Base-by-base conservation (phyloP, 2,113 vertebrate genomes). In the Sterna hirundo region DNA sequence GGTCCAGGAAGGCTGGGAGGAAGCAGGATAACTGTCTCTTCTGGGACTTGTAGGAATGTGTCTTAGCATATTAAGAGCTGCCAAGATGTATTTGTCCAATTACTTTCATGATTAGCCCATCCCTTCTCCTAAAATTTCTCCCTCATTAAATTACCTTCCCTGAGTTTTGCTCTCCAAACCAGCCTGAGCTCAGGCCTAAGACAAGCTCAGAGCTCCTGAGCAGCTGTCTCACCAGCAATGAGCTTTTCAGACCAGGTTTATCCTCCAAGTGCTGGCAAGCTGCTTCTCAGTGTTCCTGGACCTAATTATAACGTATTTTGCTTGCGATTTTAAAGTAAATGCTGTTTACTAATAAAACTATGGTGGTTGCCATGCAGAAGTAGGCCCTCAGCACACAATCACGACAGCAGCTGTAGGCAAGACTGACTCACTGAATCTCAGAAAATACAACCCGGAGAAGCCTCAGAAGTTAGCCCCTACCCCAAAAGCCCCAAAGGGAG, bases 401-500 rank as follows among this genome's bases (percentile, higher is more conserved):
- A 54, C 0, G 0, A 40, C 68, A 91, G 87, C 87, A 95, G 82
- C 82, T 75, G 72, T 51, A 83, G 87, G 90, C 90, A 90, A 86
- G 66, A 83, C 58, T 95, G 94, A 96, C 82, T 95, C 87, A 85
- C 51, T 47, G 36, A n/a, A 78, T 4, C 84, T 90, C 52, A 90
- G 40, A 80, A 95, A 91, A 95, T 22, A 76, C 58, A 77, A 17
- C 34, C 62, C 38, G 66, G 86, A 94, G 82, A 88, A 95, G 60
- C 54, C 75, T 91, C 71, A 85, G 66, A 87, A 83, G 44, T 8
- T 36, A 20, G 66, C 85, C 85, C 49, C 40, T 71, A 87, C 54
- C 77, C 51, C 36, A 83, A 94, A 88, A 93, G 12, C 34, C 89
- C 70, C 58, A 74, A 74, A 54, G 49, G 23, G 62, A 77, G 25